Base-by-base conservation (phyloP, 1,140 invertebrate genomes). In the Drosophila grimshawi region DNA sequence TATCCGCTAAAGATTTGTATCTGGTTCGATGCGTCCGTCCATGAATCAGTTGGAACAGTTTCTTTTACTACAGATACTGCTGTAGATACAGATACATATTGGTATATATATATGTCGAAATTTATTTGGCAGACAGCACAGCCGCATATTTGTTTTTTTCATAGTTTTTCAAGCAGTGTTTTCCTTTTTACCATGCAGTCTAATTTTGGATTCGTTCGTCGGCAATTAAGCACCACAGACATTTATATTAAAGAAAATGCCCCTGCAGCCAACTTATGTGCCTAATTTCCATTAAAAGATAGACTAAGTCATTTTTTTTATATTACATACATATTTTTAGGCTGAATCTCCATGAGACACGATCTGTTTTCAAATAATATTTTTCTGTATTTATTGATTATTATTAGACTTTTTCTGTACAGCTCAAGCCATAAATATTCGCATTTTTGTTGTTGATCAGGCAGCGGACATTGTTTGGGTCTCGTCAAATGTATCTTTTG, bases 401-500 rank as follows among this genome's bases (percentile, higher is more conserved):
- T n/a, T 30, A 41, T 4, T 30, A 6, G 37, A 10, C 8, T 29
- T 41, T 19, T 19, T 19, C n/a, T n/a, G n/a, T n/a, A n/a, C n/a
- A n/a, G n/a, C n/a, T n/a, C n/a, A n/a, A n/a, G n/a, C 30, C 29
- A 57, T 33, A 57, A 32, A 27, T 30, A 43, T 57, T 30, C 30
- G 27, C 27, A 5, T 49, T 46, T n/a, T 4, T 30, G 5, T 30
- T 29, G 6, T 41, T n/a, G 27, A 37, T 48, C 2, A 35, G 10
- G 19, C 46, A 8, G n/a, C 7, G 8, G 6, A 4, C 4, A n/a
- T 10, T 52, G 29, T 60, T 64, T 70, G 51, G 59, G 41, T 48
- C 71, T 65, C 37, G 35, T 76, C 32, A 70, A 88, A 86, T 88
- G 80, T 86, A 74, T 88, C 52, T 85, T 90, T 88, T 81, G 85